Base-by-base conservation (phyloP, 2,888 invertebrate genomes). In the Nomada fucata region DNA sequence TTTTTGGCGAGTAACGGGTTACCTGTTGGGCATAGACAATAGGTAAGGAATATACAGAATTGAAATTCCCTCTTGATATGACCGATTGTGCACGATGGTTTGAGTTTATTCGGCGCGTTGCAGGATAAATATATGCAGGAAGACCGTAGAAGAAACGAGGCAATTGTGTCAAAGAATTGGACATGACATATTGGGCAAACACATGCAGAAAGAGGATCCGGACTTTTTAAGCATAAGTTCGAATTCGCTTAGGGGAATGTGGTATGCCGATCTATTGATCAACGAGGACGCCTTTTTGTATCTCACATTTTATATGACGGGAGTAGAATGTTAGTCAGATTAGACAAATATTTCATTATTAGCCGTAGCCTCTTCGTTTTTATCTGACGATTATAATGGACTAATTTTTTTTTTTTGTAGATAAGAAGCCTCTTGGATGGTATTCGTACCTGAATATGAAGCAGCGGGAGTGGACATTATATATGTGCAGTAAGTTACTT, bases 1-100 rank as follows among this genome's bases (percentile, higher is more conserved):
- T 93, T 95, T 97, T 90, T 98, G 98, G 98, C 95, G 96, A 82
- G 96, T 97, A 1, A 94, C 98, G 47, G 98, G 97, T 0, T 95
- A 96, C 90, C 93, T 97, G 89, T 94, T 98, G 84, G 98, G 98
- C 0, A 95, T 98, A 71, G 95, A 97, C 80, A 97, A 98, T 87
- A 95, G 95, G 96, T 96, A 88, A 76, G 26, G 20, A 15, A 42
- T 53, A 4, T 13, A 3, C 0, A 1, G n/a, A n/a, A 23, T 20
- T 47, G 3, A 13, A 47, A 11, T 29, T 20, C 13, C 5, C 0
- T 23, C 9, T 1, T 20, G 55, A n/a, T 20, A 68, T 13, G 4
- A 53, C 9, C 26, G 20, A 55, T 55, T 23, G 15, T 0, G 36
- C 2, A 2, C 20, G 3, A 57, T 42, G 0, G 4, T 4, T 47